These are phyloP conservation scores for Nothoprocta pentlandii DNA, from an alignment of 2,113 vertebrate species.

Conservation along the genomic window DNA sequence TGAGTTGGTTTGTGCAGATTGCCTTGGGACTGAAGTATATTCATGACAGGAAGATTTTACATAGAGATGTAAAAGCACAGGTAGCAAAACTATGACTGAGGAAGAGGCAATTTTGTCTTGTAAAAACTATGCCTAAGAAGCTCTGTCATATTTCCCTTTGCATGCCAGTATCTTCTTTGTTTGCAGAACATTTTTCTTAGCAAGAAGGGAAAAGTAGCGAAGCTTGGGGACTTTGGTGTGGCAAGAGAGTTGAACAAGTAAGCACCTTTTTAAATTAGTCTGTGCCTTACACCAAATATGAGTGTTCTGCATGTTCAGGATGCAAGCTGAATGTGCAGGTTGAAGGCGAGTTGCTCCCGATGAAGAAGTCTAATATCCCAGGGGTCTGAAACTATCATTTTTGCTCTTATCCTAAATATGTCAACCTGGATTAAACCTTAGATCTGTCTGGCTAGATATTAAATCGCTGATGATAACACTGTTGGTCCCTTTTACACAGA, in stretches of 20 bases:
- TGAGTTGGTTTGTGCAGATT: slow-evolving; percentile 94
- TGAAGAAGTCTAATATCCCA: neutral
- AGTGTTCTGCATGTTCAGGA: neutral
- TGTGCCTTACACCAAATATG: neutral
- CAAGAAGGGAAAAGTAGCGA: slow-evolving; percentile 83
- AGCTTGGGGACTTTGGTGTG: slow-evolving; percentile 96
- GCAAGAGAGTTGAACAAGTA: slow-evolving; percentile 92
- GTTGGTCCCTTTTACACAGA: neutral
- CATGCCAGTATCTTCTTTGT: neutral
- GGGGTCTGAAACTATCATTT: neutral
- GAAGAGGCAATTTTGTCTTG: neutral
- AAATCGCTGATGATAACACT: neutral
- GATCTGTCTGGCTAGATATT: neutral
- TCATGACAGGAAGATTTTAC: slow-evolving; percentile 92
- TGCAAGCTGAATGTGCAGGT: neutral
- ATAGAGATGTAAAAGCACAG: slow-evolving; percentile 94
- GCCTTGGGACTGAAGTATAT: slow-evolving; percentile 94
- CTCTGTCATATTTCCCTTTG: neutral
- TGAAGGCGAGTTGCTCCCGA: neutral
- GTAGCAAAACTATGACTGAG: slow-evolving; percentile 69
- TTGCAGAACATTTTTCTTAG: slow-evolving; percentile 93
- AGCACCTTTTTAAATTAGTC: slow-evolving; percentile 50
- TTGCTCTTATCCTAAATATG: neutral
- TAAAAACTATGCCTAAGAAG: neutral
- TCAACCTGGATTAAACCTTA: neutral